Conservation (phyloP, 1,140 invertebrate genomes). For the Nasonia giraulti region DNA sequence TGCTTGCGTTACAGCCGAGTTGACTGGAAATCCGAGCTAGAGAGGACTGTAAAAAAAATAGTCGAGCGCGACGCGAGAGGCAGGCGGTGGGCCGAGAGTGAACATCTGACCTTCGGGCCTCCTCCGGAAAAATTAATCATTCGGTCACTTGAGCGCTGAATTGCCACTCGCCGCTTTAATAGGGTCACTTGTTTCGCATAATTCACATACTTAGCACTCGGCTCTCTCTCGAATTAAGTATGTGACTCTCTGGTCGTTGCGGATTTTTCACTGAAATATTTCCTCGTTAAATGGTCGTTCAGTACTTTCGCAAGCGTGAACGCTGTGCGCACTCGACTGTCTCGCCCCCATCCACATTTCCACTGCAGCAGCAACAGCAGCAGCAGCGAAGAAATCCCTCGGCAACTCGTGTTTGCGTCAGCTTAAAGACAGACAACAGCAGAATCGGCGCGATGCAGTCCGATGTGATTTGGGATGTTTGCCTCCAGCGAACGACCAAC, state of each 20-base stretch:
- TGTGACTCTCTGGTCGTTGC: not conserved
- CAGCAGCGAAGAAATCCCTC: not conserved
- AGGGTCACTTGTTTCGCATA: not conserved
- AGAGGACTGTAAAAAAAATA: not conserved
- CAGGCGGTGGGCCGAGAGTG: not conserved
- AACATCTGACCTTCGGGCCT: not conserved
- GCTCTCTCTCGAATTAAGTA: not conserved
- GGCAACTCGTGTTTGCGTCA: not conserved
- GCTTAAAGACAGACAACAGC: not conserved
- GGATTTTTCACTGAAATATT: not conserved
- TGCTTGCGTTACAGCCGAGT: not conserved
- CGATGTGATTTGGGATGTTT: slow-evolving; percentile 28
- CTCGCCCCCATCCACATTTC: no score
- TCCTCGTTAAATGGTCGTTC: not conserved
- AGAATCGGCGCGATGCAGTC: not conserved
- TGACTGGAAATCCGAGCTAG: not conserved
- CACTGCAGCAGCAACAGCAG: not conserved
- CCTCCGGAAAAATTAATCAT: slow-evolving; percentile 16
- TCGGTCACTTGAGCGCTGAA: not conserved
- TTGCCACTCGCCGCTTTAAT: not conserved
- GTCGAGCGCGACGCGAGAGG: no score
- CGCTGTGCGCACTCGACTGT: no score
- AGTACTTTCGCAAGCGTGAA: not conserved
- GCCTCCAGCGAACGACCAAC: not conserved
- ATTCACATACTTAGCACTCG: not conserved